Evolutionary conservation across 2,113 vertebrate genomes (phyloP).

Genomic region (Oreochromis aureus): DNA sequence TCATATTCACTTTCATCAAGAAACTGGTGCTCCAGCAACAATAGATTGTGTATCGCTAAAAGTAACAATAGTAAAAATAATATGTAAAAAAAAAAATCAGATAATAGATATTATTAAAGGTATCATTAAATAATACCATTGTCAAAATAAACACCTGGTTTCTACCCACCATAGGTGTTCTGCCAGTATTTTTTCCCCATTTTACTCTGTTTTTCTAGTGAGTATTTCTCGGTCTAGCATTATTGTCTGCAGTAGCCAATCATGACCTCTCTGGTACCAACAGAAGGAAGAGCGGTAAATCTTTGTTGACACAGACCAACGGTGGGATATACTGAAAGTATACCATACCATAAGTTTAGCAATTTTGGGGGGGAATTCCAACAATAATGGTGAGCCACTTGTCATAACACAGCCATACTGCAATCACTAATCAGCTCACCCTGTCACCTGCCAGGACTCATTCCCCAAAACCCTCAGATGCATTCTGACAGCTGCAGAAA

Average conservation of each 20-base stretch:
- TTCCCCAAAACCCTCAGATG: constrained; percentile 55
- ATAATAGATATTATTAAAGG: neutral
- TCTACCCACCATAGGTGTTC: neutral
- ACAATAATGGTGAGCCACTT: neutral
- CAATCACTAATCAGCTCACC: constrained; percentile 48
- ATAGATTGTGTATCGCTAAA: neutral
- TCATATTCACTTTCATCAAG: neutral
- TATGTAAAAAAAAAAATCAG: neutral
- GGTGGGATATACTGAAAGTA: neutral
- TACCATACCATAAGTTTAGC: neutral
- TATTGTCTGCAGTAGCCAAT: neutral
- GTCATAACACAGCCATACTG: neutral
- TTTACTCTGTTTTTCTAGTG: neutral
- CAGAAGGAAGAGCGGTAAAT: neutral
- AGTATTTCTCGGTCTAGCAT: neutral
- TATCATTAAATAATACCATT: neutral
- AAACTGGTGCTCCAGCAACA: neutral
- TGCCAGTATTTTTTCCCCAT: neutral
- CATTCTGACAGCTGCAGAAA: constrained; percentile 66
- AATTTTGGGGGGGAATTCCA: neutral
- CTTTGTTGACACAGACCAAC: neutral
- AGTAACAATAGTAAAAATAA: neutral
- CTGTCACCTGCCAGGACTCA: constrained; percentile 54
- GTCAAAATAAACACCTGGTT: neutral
- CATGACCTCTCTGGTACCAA: neutral